Evolutionary conservation across 2,113 vertebrate genomes (phyloP).

Genomic region (Gulo gulo): DNA sequence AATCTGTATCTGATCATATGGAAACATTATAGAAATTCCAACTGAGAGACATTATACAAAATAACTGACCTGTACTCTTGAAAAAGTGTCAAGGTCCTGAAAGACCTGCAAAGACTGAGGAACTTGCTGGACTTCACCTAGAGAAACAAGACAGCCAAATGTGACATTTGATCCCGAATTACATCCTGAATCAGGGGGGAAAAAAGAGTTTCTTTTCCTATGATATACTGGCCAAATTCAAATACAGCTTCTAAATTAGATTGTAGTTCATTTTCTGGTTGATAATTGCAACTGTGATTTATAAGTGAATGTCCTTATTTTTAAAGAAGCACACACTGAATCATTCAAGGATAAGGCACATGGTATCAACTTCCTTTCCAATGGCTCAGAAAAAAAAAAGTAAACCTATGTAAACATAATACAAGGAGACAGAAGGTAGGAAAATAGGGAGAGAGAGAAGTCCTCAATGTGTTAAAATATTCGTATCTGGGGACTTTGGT

Average conservation of each 20-base stretch:
- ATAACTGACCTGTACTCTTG: neutral
- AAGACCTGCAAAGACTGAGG: neutral
- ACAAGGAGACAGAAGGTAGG: neutral
- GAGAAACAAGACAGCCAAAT: neutral
- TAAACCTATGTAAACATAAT: neutral
- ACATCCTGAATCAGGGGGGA: neutral
- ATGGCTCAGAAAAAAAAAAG: neutral
- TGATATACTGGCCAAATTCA: neutral
- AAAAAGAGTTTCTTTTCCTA: neutral
- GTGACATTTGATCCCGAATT: neutral
- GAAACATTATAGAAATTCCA: neutral
- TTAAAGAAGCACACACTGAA: neutral
- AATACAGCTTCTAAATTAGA: neutral
- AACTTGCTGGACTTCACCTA: neutral
- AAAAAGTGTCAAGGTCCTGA: neutral
- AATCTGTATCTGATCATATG: neutral
- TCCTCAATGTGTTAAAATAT: neutral
- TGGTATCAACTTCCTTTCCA: neutral
- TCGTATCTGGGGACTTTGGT: neutral
- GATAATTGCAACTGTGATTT: neutral
- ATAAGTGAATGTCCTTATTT: neutral
- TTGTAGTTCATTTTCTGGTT: neutral
- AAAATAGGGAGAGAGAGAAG: neutral
- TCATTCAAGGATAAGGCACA: neutral
- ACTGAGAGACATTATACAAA: neutral